Percentiles rank a stretch among this genome's conserved stretches.
phyloP scores from a whole-genome alignment of 2,888 invertebrate genomes.

The Isotomurus palustris region DNA sequence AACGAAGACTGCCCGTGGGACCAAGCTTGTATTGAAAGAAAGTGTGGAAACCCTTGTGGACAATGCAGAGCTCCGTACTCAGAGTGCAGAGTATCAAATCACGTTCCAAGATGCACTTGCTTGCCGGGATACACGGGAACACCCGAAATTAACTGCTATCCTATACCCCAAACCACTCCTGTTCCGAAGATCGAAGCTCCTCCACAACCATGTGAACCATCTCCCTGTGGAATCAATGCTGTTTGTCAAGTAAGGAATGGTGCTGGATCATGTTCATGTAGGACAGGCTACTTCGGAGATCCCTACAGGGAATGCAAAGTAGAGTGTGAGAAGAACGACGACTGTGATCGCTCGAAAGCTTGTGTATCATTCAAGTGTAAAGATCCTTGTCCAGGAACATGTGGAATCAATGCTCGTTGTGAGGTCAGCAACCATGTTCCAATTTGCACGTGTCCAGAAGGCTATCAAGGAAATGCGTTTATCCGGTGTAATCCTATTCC shows the following conservation, averaged over 20 bases:
- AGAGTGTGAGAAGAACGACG: not conserved
- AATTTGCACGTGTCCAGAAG: conserved; percentile 52
- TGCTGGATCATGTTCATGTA: conserved; percentile 25
- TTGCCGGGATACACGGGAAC: conserved; percentile 69
- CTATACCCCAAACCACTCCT: conserved; percentile 57
- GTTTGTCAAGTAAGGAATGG: conserved; percentile 28
- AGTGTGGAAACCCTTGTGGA: not conserved
- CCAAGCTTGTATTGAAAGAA: conserved; percentile 57
- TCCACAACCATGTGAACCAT: conserved; percentile 26
- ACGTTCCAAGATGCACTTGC: conserved; percentile 65
- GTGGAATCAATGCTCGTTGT: conserved; percentile 48
- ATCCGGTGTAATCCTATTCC: conserved; percentile 23
- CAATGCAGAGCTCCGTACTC: not conserved
- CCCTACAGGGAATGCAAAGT: conserved; percentile 65
- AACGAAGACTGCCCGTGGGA: conserved; percentile 71
- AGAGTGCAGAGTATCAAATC: conserved; percentile 55
- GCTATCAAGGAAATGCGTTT: conserved; percentile 71
- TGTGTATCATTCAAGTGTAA: conserved; percentile 47
- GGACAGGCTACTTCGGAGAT: conserved; percentile 56
- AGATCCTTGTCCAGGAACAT: conserved; percentile 48
- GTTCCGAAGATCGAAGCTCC: conserved; percentile 52
- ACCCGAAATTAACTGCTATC: conserved; percentile 52
- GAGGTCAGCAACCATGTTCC: conserved; percentile 44
- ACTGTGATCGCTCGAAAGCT: conserved; percentile 41
- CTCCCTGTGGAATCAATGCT: conserved; percentile 39